Evolutionary conservation across 1,140 invertebrate species (phyloP), one percentile per base, ranked within the genome.

Genomic region (Oncopodura yosiiana): DNA sequence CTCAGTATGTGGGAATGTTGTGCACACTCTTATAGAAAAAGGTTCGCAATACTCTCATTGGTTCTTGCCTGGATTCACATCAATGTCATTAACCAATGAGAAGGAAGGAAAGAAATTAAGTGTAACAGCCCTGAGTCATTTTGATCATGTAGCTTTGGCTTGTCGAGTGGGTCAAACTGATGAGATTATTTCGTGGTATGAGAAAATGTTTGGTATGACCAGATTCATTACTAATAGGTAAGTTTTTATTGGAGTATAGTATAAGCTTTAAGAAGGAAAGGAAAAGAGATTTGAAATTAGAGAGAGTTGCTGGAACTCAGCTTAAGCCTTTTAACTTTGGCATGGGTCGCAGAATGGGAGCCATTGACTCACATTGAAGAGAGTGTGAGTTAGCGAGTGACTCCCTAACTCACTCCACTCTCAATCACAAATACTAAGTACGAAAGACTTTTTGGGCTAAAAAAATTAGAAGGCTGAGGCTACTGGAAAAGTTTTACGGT

Each of bases 121-220:
- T n/a, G 37, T 12, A 43, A 34, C 14, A 32, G 46, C 55, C 14
- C 24, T 29, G 26, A 66, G 67, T 12, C 67, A 72, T 59, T 64
- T 77, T 57, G 76, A 77, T 60, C 75, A 77, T 65, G 65, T 76
- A 1, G 70, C 75, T 6, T 68, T 71, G 53, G 73, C 70, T 2
- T 73, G 69, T 51, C 42, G 64, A 21, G 57, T 59, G 50, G 73
- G 73, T 6, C 64, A 70, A 49, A 69, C 71, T 14, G 30, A 58
- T 24, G 26, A 54, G 3, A 64, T 76, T 8, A 64, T 77, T 4
- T 32, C 65, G 0, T 77, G 74, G 73, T 77, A 77, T 55, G 68
- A 74, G 51, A 60, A 65, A 19, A 67, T 67, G 16, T 75, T 77
- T 64, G 71, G 70, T 34, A 76, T 76, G 74, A 66, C 70, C 56